Evolutionary conservation across 2,113 vertebrate species (phyloP).

Genomic region (Sylvilagus bachmani): DNA sequence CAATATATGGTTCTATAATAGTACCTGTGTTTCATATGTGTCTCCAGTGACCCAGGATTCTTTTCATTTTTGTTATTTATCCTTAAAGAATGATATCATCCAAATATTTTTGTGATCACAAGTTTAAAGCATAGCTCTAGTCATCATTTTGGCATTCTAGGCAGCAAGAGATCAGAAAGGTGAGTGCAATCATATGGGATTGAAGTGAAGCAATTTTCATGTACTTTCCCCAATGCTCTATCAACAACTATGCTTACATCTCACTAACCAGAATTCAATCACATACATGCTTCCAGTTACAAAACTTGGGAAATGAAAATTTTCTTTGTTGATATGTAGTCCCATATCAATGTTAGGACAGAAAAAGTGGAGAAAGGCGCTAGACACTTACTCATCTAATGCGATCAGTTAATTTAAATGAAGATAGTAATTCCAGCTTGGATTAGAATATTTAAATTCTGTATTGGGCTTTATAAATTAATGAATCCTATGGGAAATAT

Average conservation of each 20-base stretch:
- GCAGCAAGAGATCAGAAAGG: not conserved
- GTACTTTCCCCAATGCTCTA: not conserved
- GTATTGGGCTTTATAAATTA: not conserved
- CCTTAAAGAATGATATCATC: not conserved
- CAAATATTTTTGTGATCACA: not conserved
- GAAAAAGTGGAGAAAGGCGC: not conserved
- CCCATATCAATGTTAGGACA: not conserved
- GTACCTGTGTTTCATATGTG: not conserved
- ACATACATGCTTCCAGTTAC: not conserved
- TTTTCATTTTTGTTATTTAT: not conserved
- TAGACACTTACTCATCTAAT: not conserved
- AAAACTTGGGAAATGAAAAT: not conserved
- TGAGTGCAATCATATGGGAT: too few species aligned
- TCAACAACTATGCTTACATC: not conserved
- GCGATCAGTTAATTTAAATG: not conserved
- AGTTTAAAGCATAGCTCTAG: not conserved
- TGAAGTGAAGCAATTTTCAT: not conserved
- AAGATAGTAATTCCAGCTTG: not conserved
- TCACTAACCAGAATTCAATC: not conserved
- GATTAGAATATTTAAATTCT: not conserved
- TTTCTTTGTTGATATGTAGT: not conserved
- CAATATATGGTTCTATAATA: fast-evolving
- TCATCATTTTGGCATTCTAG: not conserved
- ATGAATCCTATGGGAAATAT: not conserved
- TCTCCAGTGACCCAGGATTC: not conserved